Evolutionary conservation across 2,797 vertebrate genomes (phyloP), one percentile per base, ranked within the genome.

Genomic region (Buceros bicornis): DNA sequence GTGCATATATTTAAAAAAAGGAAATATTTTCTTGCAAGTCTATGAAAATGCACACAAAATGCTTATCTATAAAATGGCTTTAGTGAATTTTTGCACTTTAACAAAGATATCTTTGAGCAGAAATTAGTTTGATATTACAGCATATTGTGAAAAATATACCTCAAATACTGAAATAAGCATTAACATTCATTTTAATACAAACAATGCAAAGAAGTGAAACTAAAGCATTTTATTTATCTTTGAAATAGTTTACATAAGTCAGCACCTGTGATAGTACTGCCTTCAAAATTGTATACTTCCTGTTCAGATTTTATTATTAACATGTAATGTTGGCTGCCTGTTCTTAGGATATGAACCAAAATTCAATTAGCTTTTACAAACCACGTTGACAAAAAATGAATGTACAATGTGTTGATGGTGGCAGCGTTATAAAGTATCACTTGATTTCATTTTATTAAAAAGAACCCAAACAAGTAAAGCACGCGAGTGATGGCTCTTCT

Each of bases 41-140:
- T 72, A 0, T 82, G 66, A 94, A 82, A 90, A 53, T 25, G 25
- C 57, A 74, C 18, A 19, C 42, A 79, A 94, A 89, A 84, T 73
- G 56, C 76, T 88, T 89, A 35, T 61, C 56, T 91, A 92, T 82
- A 66, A 89, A 40, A 25, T 26, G 35, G 64, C 67, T 82, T 83
- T 92, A 76, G 56, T 93, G 85, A 97, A 85, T 61, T 91, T 85
- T 89, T 97, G 97, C 97, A 98, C 97, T 97, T 98, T 97, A 97
- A 92, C 58, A 31, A 72, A 70, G 86, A 53, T 61, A 37, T 22
- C 62, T 90, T 80, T 84, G 58, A 97, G 84, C 26, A 93, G 72
- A 82, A 94, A 92, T 79, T 31, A 91, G 33, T 78, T 80, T 92
- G 90, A 77, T 81, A 15, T 72, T 82, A 76, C 81, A 92, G 79